These are phyloP conservation scores for Orthonevra nobilis DNA, from an alignment of 2,888 invertebrate genomes.

Conservation along the genomic window DNA sequence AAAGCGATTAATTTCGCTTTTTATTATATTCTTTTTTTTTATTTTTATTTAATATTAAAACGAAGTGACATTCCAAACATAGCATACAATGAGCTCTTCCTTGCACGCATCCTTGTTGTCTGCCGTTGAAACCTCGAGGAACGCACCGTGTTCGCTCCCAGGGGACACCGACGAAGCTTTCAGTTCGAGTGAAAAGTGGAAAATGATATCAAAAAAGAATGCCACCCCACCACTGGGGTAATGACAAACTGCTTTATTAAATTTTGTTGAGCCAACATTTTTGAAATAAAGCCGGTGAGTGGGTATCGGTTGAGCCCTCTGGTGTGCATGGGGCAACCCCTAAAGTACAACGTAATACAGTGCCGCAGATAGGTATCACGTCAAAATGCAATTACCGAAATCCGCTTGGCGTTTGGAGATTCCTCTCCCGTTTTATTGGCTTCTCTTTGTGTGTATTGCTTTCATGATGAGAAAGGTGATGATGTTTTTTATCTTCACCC, in stretches of 20 bases:
- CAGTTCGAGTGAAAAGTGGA: conserved; percentile 15
- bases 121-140: neutral
- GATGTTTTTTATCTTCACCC: neutral
- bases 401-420: conserved; percentile 32
- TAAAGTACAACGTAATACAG: neutral
- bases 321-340: neutral
- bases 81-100: conserved; percentile 19
- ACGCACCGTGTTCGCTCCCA: neutral
- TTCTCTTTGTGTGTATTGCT: conserved; percentile 6
- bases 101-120: neutral
- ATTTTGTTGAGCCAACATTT: conserved; percentile 50
- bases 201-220: conserved; percentile 28
- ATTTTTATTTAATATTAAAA: conserved; percentile 22
- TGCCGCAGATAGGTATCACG: conserved; percentile 34
- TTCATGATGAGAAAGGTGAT: conserved; percentile 15
- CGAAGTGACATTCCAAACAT: conserved; percentile 18
- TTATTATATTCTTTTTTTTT: too few species aligned
- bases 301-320: neutral
- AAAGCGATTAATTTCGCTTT: conserved; percentile 39
- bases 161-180: conserved; percentile 9
- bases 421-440: conserved; percentile 19
- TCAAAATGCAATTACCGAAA: conserved; percentile 51
- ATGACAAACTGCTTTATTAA: conserved; percentile 56
- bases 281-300: neutral
- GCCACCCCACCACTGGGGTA: neutral